Base-by-base conservation (phyloP, 2,888 invertebrate genomes). In the Aproaerema taeniolella region DNA sequence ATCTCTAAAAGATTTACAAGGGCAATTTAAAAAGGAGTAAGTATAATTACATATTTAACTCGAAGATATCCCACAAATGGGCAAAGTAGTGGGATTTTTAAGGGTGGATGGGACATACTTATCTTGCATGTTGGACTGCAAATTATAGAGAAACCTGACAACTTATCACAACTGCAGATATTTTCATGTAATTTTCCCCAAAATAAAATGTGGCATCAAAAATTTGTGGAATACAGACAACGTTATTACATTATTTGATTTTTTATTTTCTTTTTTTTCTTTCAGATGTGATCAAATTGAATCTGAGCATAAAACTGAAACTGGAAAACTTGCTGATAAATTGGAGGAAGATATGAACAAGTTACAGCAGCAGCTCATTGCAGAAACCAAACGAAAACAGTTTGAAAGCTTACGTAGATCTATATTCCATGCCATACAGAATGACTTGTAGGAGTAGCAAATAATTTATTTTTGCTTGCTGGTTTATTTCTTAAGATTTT, bases 381-480 rank as follows among this genome's bases (percentile, higher is more conserved):
- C 69, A 8, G 79, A 83, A 45, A 76, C 80, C 12, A 82, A 77
- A 42, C 65, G 70, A 36, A 78, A 53, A 53, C 72, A 75, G 33
- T 71, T 72, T 70, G 79, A 83, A 47, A 67, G 64, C 11, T 50
- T 85, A 28, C 63, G 67, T 1, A 65, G 70, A 58, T 72, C 71
- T 10, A 69, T 83, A 39, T 67, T 76, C 44, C 67, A 78, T 35
- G 35, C 35, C 58, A 75, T 82, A 72, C 69, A 79, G 44, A 75
- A 76, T 68, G 73, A 77, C 53, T 64, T 73, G 49, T 77, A 65
- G 20, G n/a, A n/a, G n/a, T n/a, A n/a, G n/a, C n/a, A n/a, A n/a
- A n/a, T n/a, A n/a, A n/a, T n/a, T 36, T 36, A 32, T 10, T 25
- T 12, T 3, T 10, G 14, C 6, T 44, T 20, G 30, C 37, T 35